phyloP scores from a whole-genome alignment of 2,888 invertebrate species.

The Thera obeliscata region DNA sequence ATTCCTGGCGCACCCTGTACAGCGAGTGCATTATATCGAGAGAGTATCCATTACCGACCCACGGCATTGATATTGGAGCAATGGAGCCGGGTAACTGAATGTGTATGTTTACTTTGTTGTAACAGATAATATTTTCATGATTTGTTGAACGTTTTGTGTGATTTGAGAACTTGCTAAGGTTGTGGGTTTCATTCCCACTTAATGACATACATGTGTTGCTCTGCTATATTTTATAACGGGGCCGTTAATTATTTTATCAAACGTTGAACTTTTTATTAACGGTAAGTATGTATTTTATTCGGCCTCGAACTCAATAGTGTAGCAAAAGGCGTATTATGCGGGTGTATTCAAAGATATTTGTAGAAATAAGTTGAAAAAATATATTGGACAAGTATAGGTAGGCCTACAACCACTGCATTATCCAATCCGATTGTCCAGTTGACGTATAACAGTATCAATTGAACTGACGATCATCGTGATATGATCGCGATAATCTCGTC shows the following conservation, averaged over 20 bases:
- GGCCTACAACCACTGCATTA: constrained; percentile 8
- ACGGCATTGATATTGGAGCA: constrained; percentile 32
- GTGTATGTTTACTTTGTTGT: constrained; percentile 8
- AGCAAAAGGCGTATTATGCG: not conserved
- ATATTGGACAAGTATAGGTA: too few species aligned
- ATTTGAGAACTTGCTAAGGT: not conserved
- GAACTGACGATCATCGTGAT: constrained; percentile 25
- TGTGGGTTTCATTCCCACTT: not conserved
- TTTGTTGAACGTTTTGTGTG: constrained; percentile 8
- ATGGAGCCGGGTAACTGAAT: constrained; percentile 28
- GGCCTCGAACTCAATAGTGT: not conserved
- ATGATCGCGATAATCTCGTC: constrained; percentile 17
- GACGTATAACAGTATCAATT: constrained; percentile 20
- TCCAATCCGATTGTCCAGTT: constrained; percentile 15
- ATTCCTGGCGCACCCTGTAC: constrained; percentile 4
- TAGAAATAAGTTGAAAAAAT: too few species aligned
- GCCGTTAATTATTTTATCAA: not conserved
- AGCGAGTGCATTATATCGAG: constrained; percentile 4
- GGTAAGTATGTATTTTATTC: not conserved
- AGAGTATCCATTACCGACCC: constrained; percentile 28
- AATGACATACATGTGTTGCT: not conserved
- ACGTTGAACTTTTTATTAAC: not conserved
- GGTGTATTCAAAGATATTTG: not conserved
- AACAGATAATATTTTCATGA: not conserved
- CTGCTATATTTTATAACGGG: constrained; percentile 1